Conservation (phyloP, 1,140 invertebrate genomes). For the Drosophila miranda region DNA sequence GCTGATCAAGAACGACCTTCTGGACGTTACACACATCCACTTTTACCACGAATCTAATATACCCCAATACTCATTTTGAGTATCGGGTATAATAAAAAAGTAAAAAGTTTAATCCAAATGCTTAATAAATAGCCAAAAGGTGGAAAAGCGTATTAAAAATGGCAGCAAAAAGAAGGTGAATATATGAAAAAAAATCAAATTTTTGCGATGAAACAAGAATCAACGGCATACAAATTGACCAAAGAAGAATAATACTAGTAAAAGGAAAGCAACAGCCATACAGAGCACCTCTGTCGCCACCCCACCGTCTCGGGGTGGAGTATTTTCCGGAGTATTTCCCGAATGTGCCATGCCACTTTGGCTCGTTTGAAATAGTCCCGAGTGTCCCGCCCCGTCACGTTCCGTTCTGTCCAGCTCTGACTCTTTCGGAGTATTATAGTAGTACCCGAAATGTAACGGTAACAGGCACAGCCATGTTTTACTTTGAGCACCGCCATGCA, state of each 20-base stretch:
- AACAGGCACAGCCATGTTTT: conserved; percentile 43
- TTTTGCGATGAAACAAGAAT: conserved; percentile 35
- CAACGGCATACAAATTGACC: conserved; percentile 28
- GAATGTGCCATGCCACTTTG: not conserved
- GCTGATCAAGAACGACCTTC: too few species aligned
- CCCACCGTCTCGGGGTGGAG: not conserved
- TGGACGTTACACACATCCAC: too few species aligned
- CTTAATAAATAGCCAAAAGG: conserved; percentile 31
- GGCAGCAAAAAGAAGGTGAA: conserved; percentile 20
- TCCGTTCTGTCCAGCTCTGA: not conserved
- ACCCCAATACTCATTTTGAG: too few species aligned
- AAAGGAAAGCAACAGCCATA: conserved; percentile 10
- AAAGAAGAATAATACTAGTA: conserved; percentile 15
- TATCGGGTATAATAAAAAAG: too few species aligned
- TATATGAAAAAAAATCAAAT: conserved; percentile 18
- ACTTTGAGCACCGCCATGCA: conserved; percentile 22
- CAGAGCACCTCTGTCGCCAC: too few species aligned
- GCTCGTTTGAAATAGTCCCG: conserved; percentile 32
- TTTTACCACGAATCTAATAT: too few species aligned
- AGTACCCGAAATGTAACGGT: conserved; percentile 47
- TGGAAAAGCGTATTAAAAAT: not conserved
- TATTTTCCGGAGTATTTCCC: conserved; percentile 24
- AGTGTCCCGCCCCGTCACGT: too few species aligned
- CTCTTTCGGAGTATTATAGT: conserved; percentile 29
- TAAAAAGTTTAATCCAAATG: conserved; percentile 14